Base-by-base conservation (phyloP, 2,797 vertebrate species). In the Emydoidea blandingii region DNA sequence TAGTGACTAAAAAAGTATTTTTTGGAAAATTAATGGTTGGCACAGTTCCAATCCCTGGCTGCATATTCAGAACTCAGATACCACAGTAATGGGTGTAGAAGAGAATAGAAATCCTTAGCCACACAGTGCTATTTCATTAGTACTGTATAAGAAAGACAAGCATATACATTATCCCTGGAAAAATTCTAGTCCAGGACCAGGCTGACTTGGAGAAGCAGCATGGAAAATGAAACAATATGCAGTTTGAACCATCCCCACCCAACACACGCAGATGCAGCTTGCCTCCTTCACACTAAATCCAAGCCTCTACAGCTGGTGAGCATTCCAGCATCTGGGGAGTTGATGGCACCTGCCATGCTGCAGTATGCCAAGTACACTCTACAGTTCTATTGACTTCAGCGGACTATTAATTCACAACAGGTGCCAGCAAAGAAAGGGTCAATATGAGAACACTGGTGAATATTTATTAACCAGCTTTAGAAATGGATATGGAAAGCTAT, bases 11-110 rank as follows among this genome's bases (percentile, higher is more conserved):
- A 82, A 57, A 56, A 79, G 44, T 0, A 44, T 76, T 79, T 53
- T 0, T 23, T 0, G 84, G 62, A 84, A 90, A 53, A 1, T 49
- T 50, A 88, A 94, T 25, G 76, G 72, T 84, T 34, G 1, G 41
- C 16, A 59, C 1, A 57, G 57, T 12, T 1, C 72, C 54, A 83
- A 25, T 12, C 0, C 0, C 8, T 0, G 6, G 49, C 3, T 27
- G 0, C 11, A 5, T 65, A 57, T 19, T 79, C 4, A 52, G 82
- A 53, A 59, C n/a, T 5, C 0, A 2, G 62, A 31, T 21, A 4
- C 50, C 23, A 1, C 1, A 3, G 6, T 5, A 53, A 11, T 9
- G 74, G 14, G 72, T 74, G 34, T 4, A 54, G 83, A 87, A 41
- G 53, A 68, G 37, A 8, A 4, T 3, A 65, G 83, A 62, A 94